Evolutionary conservation across 92 coral and sea anemone genomes (phyloP), one percentile per base, ranked within the genome.

Genomic region (Parazoanthus atlanticus): DNA sequence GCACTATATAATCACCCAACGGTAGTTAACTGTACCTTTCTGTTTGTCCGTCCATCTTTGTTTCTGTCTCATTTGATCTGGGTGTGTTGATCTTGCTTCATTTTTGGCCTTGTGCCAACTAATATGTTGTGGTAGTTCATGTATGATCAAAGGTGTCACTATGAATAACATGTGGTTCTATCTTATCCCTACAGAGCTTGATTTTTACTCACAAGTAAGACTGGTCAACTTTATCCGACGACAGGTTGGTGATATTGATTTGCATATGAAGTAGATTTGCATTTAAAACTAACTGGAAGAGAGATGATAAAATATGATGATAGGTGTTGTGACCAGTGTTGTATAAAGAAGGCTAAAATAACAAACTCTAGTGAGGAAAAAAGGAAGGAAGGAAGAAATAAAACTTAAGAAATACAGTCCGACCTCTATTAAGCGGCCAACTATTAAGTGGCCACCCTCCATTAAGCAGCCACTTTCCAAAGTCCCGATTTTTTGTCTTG

Each of bases 131-230:
- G 36, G 32, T 73, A 31, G 77, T 15, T 73, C 10, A 32, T 52
- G 58, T 16, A 12, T 52, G 58, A 15, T 67, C 74, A 67, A 69
- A 29, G 13, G 74, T 69, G 30, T 26, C 58, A 67, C 31, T 67
- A 10, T 30, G 76, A 71, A 11, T 73, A 73, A 73, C 41, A 25
- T 23, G 29, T 74, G 41, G 41, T 3, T 40, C 19, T 69, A 73
- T 31, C 82, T 85, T 41, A 56, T 73, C 67, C 71, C 46, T 41
- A 33, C 49, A 96, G 98, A 90, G 46, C 86, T 96, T 74, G 93
- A 91, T 90, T 96, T 96, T 85, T 96, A 96, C 79, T 94, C 92
- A 23, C 96, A 95, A 87, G 98, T 96, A 23, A 96, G 93, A 75
- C 90, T 96, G 79, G 98, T 96, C 71, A 96, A 96, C 88, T 96